These are phyloP conservation scores for Anthophora plumipes DNA, from an alignment of 2,888 invertebrate genomes.

Conservation along the genomic window DNA sequence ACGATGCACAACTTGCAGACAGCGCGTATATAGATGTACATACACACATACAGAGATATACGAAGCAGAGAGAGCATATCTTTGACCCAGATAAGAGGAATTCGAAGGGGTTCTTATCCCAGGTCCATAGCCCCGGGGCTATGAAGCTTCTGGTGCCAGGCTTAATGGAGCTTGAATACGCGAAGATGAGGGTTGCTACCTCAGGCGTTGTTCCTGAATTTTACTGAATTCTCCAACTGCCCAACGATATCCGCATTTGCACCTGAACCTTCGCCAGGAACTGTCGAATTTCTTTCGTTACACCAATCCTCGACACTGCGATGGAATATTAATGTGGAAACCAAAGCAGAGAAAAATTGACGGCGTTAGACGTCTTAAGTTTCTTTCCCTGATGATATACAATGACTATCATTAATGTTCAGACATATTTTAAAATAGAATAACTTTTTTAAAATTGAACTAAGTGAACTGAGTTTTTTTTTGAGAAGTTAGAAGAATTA, in stretches of 20 bases:
- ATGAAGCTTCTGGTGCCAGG: constrained; percentile 52
- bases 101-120: constrained; percentile 70
- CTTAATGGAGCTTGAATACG: constrained; percentile 73
- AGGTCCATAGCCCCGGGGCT: constrained; percentile 62
- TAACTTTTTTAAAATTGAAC: too few relatives aligned
- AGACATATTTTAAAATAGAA: too few relatives aligned
- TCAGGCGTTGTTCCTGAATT: constrained; percentile 49
- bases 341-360: too few relatives aligned
- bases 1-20: constrained; percentile 33
- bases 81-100: constrained; percentile 74
- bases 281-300: not conserved
- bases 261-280: not conserved
- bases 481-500: too few relatives aligned
- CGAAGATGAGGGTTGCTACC: constrained; percentile 62
- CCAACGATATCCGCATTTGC: not conserved
- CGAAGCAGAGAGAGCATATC: constrained; percentile 52
- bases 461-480: too few relatives aligned
- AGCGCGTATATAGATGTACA: constrained; percentile 3
- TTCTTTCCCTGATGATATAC: too few relatives aligned
- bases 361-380: too few relatives aligned
- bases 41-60: not conserved
- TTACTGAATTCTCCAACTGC: constrained; percentile 41
- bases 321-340: not conserved
- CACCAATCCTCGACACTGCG: not conserved
- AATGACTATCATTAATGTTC: too few relatives aligned